Conservation (phyloP, 2,797 vertebrate species). For the Tangara arthus region DNA sequence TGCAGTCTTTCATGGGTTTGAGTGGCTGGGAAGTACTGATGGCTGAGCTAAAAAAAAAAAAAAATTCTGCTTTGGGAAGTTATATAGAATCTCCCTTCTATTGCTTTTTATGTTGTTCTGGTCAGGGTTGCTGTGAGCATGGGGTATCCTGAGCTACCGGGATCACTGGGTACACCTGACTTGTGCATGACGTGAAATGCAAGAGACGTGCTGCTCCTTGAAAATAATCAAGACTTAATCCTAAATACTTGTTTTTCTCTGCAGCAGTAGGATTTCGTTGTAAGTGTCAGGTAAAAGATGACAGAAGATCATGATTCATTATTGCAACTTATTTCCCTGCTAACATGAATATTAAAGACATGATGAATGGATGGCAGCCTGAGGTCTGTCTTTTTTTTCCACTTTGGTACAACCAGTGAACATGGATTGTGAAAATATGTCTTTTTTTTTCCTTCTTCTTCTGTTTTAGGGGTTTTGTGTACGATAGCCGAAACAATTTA, state of each 20-base stretch:
- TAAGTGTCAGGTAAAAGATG: not conserved
- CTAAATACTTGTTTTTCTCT: not conserved
- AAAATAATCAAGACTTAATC: slow-evolving; percentile 29
- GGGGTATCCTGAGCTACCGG: not conserved
- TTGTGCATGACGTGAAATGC: not conserved
- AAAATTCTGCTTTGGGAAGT: not conserved
- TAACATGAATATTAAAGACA: not conserved
- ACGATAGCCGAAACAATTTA: slow-evolving; percentile 88
- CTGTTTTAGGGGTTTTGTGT: slow-evolving; percentile 86
- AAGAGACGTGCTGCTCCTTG: not conserved
- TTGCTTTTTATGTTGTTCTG: not conserved
- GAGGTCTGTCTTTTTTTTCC: not conserved
- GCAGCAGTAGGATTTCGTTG: not conserved
- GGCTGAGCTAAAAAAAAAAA: no score
- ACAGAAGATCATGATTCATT: slow-evolving; percentile 2
- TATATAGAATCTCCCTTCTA: not conserved
- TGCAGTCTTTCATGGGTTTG: not conserved
- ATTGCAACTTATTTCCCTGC: slow-evolving; percentile 8
- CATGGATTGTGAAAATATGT: not conserved
- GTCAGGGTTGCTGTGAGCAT: not conserved
- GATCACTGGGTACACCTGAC: not conserved
- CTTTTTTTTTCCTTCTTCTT: not conserved
- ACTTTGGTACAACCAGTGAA: not conserved
- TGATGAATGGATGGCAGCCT: not conserved
- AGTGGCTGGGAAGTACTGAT: not conserved